Conservation (phyloP, 2,797 vertebrate genomes). For the Pseudochirops corinnae region DNA sequence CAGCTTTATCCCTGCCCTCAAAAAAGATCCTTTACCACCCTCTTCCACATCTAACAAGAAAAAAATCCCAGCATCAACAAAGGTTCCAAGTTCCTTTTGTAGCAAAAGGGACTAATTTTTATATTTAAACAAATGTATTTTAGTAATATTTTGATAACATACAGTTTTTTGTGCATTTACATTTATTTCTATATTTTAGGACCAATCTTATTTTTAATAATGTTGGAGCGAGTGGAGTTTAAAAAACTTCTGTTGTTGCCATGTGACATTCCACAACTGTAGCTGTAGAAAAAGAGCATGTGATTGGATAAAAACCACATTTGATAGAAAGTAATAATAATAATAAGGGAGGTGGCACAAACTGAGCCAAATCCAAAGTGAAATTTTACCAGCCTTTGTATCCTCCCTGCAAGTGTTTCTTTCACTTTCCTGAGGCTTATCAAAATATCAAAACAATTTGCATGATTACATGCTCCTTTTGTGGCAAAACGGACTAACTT, state of each 20-base stretch:
- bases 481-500: conserved; percentile 85
- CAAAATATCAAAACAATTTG: neutral
- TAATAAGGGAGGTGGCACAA: neutral
- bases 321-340: conserved; percentile 83
- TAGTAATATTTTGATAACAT: conserved; percentile 99
- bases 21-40: conserved; percentile 10
- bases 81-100: conserved; percentile 86
- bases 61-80: conserved; percentile 74
- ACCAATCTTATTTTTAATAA: conserved; percentile 99
- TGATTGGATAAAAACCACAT: conserved; percentile 93
- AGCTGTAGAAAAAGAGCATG: conserved; percentile 96
- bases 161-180: conserved; percentile 98
- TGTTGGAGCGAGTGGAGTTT: conserved; percentile 86
- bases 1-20: conserved; percentile 9
- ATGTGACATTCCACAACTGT: conserved; percentile 96
- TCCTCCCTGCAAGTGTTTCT: neutral
- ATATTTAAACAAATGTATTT: conserved; percentile 92
- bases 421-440: neutral
- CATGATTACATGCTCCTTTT: conserved; percentile 71
- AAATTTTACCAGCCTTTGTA: neutral
- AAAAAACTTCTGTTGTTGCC: conserved; percentile 90
- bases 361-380: neutral
- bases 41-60: conserved; percentile 55
- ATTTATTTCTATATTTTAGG: conserved; percentile 99
- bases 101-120: conserved; percentile 85